Base-by-base conservation (phyloP, 2,888 invertebrate species). In the Notodonta dromedarius region DNA sequence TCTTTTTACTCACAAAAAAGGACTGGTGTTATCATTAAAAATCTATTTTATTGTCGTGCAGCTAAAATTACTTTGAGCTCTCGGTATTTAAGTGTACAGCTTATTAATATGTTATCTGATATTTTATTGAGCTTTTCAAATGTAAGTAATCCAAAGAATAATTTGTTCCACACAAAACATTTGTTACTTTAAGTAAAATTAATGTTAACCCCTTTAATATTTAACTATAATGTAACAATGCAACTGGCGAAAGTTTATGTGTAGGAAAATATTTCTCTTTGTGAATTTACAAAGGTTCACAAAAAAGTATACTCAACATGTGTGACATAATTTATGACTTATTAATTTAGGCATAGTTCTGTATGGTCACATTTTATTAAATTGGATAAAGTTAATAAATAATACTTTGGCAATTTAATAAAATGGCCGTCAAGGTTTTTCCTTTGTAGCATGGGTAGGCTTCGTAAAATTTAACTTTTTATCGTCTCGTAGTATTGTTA, bases 261-360 rank as follows among this genome's bases (percentile, higher is more conserved):
- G 40, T 55, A 52, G 44, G 57, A 60, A 55, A 56, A 46, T 64
- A 62, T 60, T 44, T 62, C 61, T 35, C 13, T 63, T 60, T 60
- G 58, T 61, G 50, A 59, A 55, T 14, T 67, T 51, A 70, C 59
- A 66, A 65, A 68, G 59, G 57, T 61, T 61, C 32, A 62, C 39
- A 59, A 68, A 61, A 59, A 35, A 60, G 63, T 73, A 78, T 79
- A 79, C 79, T 76, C 77, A 76, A 60, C 72, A 75, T 57, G 65
- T 70, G 69, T 76, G 70, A 76, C 67, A 73, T 74, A 66, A 68
- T 72, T 67, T 65, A 66, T 65, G 60, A 53, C 62, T 70, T 71
- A 70, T 24, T 24, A 24, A 24, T 24, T 24, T 61, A 67, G 64
- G 60, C 59, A 58, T 63, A 67, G 51, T 50, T 59, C 55, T 61